These are phyloP conservation scores for Blastomussa wellsi DNA, from an alignment of 92 coral and sea anemone genomes.

Conservation along the genomic window DNA sequence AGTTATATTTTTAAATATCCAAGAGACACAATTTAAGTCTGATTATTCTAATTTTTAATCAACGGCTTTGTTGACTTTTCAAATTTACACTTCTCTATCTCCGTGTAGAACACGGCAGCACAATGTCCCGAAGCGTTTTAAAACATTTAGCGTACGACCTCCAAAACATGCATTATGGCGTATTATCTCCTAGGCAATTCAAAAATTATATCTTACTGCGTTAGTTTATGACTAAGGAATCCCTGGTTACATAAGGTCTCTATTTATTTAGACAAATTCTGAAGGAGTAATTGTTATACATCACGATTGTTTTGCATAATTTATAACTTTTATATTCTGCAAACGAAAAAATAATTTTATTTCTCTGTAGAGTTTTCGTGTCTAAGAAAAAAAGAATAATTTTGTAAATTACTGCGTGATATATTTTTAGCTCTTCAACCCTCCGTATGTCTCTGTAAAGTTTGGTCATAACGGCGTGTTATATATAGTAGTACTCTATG, in stretches of 20 bases:
- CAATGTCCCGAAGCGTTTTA: no score
- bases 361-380: background rate
- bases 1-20: background rate
- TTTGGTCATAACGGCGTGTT: background rate
- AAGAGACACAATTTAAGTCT: background rate
- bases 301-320: background rate
- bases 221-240: background rate
- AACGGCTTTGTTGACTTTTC: constrained; percentile 11
- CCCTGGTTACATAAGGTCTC: background rate
- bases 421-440: background rate
- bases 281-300: background rate
- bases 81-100: background rate
- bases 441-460: background rate
- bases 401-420: background rate
- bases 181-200: background rate
- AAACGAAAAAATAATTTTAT: background rate
- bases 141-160: background rate
- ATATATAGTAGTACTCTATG: background rate
- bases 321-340: constrained; percentile 4
- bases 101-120: background rate
- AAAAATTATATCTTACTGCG: background rate
- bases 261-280: background rate
- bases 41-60: constrained; percentile 16
- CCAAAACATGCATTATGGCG: background rate
- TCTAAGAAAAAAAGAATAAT: background rate